phyloP scores from a whole-genome alignment of 2,797 vertebrate species.

The Thripadectes ignobilis region DNA sequence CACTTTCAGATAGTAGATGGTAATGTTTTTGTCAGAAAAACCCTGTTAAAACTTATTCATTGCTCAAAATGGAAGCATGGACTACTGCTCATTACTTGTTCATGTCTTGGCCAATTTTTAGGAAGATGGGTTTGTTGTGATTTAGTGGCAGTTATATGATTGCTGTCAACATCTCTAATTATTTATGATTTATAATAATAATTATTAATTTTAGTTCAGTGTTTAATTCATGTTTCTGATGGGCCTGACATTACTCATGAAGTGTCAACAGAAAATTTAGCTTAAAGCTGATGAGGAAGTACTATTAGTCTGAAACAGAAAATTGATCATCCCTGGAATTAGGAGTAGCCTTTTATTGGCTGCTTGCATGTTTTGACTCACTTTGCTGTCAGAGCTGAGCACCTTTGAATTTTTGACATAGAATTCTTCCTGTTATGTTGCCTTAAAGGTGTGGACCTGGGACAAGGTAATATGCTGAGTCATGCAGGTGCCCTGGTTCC shows the following conservation, averaged over 20 bases:
- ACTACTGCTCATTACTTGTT: neutral
- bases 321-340: neutral
- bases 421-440: neutral
- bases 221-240: neutral
- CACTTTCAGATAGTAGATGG: neutral
- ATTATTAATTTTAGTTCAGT: neutral
- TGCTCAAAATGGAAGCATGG: neutral
- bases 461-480: fast-evolving
- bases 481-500: neutral
- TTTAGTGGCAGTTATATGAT: neutral
- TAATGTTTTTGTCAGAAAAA: neutral
- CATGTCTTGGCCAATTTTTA: neutral
- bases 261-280: neutral
- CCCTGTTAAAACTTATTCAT: neutral
- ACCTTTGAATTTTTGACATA: neutral
- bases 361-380: neutral
- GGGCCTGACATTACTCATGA: neutral
- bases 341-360: neutral
- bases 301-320: neutral
- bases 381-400: neutral
- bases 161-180: neutral
- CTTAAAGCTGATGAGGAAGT: neutral
- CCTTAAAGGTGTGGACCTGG: neutral
- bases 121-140: neutral
- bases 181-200: neutral